A percentile compares a stretch with the other conserved stretches of the same genome.
Evolutionary conservation across 92 coral and sea anemone species (phyloP).

Genomic region (Porites evermanni): DNA sequence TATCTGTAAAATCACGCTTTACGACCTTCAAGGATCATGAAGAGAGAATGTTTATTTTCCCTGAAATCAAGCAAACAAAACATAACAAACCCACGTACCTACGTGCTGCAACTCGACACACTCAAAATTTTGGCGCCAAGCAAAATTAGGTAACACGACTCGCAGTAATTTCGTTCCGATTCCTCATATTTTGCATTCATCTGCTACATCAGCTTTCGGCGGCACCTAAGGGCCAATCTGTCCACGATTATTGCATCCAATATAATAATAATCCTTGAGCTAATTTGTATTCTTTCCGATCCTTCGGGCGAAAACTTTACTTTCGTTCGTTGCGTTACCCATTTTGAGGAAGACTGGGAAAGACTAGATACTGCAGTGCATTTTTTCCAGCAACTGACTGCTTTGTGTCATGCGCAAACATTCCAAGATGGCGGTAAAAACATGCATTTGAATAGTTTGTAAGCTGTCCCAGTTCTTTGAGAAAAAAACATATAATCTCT

Average conservation of each 20-base stretch:
- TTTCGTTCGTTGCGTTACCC: not conserved
- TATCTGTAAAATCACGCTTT: not conserved
- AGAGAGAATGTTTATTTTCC: not conserved
- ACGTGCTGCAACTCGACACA: constrained; percentile 3
- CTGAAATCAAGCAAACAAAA: constrained; percentile 13
- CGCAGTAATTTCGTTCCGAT: not conserved
- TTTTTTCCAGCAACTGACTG: not conserved
- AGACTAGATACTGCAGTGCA: too few species aligned
- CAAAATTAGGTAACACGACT: constrained; percentile 8
- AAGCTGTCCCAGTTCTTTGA: not conserved
- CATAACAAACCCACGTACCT: constrained; percentile 2
- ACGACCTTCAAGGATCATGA: not conserved
- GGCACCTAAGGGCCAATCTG: not conserved
- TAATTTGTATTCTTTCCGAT: constrained; percentile 2
- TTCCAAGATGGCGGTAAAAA: constrained; percentile 46
- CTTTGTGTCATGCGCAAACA: constrained; percentile 2
- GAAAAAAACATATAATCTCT: too few species aligned
- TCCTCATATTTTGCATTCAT: not conserved
- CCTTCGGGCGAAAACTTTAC: too few species aligned
- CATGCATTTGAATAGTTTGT: not conserved
- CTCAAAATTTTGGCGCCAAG: constrained; percentile 55
- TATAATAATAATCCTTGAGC: constrained; percentile 9
- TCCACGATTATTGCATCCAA: not conserved
- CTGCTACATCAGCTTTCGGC: constrained; percentile 1
- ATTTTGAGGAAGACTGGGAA: constrained; percentile 17